Evolutionary conservation across 2,888 invertebrate genomes (phyloP).

Genomic region (Cosmia pyralina): DNA sequence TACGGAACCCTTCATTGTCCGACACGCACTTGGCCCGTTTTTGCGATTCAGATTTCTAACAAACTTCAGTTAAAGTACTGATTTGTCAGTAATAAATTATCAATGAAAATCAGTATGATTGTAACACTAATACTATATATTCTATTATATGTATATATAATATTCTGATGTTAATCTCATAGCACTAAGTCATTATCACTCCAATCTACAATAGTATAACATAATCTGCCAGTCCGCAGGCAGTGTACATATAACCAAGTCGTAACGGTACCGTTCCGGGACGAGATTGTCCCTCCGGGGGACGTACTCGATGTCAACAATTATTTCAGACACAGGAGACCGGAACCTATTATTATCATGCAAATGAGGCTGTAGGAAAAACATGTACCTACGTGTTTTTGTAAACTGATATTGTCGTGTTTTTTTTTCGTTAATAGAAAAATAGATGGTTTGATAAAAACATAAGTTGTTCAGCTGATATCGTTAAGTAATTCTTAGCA

Average conservation of each 20-base stretch:
- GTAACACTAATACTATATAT: no score
- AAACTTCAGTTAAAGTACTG: no score
- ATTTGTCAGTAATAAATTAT: no score
- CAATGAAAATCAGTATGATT: no score
- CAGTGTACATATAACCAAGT: not conserved
- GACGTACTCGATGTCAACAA: conserved; percentile 17
- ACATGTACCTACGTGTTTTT: not conserved
- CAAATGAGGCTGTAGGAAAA: conserved; percentile 8
- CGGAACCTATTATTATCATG: conserved; percentile 2
- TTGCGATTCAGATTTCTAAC: no score
- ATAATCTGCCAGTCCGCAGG: not conserved
- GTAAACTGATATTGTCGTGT: not conserved
- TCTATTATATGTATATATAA: no score
- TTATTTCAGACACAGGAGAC: conserved; percentile 32
- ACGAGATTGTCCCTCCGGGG: conserved; percentile 5
- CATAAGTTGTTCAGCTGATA: not conserved
- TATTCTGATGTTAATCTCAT: no score
- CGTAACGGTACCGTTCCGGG: not conserved
- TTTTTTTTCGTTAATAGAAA: not conserved
- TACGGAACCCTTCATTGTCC: no score
- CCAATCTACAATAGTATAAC: no score
- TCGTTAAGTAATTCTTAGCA: not conserved
- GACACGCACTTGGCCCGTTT: no score
- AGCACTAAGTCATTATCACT: no score
- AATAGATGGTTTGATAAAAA: not conserved